Evolutionary conservation across 2,797 vertebrate genomes (phyloP), one percentile per base, ranked within the genome.

Genomic region (Manis pentadactyla): DNA sequence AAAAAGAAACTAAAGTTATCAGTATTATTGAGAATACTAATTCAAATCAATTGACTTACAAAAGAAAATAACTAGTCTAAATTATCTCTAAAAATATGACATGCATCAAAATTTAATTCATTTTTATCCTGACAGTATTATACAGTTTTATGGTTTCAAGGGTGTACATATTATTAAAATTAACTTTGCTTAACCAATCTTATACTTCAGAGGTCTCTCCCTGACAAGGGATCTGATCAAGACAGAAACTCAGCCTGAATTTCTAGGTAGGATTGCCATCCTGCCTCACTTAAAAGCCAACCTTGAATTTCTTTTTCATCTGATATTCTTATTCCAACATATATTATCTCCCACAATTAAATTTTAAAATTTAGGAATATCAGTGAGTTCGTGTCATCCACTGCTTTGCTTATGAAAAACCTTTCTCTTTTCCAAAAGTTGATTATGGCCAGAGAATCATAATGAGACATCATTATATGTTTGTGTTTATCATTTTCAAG

Each of bases 301-400:
- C 0, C 23, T 61, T 31, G 17, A 82, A 53, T 77, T 83, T 84
- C 34, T 85, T 91, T 95, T 66, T 39, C 39, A 79, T 71, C 39
- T 68, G 17, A 78, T 57, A 55, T 19, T 87, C 51, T 71, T 88
- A 77, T 64, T 64, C 34, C 23, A 64, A 59, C 7, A n/a, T 9
- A 27, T 86, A 51, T 66, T 68, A 77, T 71, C 57, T 17, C 34
- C 59, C 55, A 83, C 9, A 39, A 88, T 86, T 82, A 88, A 71
- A 81, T 64, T 87, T 79, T 81, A 94, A 71, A 93, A 55, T 86
- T 57, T 86, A 75, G 74, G 79, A 93, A 95, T 90, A 49, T 86
- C 31, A 23, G 2, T 82, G 37, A 34, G 7, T 84, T n/a, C n/a
- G 17, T 29, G 27, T 71, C 23, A 53, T 31, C 49, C 4, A 66